Base-by-base conservation (phyloP, 2,888 invertebrate genomes). In the Ferdinandea cuprea region DNA sequence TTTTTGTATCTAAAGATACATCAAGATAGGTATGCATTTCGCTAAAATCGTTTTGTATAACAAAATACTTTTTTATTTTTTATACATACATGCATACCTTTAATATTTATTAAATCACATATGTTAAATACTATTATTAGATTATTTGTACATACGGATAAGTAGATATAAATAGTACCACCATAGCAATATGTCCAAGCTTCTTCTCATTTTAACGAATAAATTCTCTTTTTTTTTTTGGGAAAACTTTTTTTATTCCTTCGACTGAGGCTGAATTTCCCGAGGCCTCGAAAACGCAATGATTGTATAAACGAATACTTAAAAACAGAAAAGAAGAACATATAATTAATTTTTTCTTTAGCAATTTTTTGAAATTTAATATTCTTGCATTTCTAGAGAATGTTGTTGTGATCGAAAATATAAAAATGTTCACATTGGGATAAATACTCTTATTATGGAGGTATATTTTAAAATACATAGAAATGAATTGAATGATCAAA, bases 51-150 rank as follows among this genome's bases (percentile, higher is more conserved):
- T 30, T 59, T 17, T 13, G 15, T 21, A 40, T n/a, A n/a, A n/a
- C n/a, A 37, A 40, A 37, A 58, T 40, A 15, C 40, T 40, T 9
- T 2, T 44, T 59, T 58, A 3, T 61, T 50, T 46, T 46, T 56
- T 3, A 73, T 56, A 65, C 35, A 68, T 42, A 28, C 48, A 61
- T 42, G 56, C 32, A 69, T 69, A 58, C 56, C 28, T 50, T 58
- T 63, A 48, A 35, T 50, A 59, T 52, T 72, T 54, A 52, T 52
- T 42, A 21, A 66, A 42, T 52, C 28, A 25, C 61, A 48, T 65
- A 46, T 73, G 61, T 73, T 28, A 2, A 17, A 25, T 52, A 25
- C 68, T 69, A 52, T 59, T 69, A 74, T 74, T 68, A 69, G 63
- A 56, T 48, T 50, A 56, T 61, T 80, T 65, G 63, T 68, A 74